Evolutionary conservation across 2,888 invertebrate genomes (phyloP), one percentile per base, ranked within the genome.

Genomic region (Phytoseiulus persimilis): DNA sequence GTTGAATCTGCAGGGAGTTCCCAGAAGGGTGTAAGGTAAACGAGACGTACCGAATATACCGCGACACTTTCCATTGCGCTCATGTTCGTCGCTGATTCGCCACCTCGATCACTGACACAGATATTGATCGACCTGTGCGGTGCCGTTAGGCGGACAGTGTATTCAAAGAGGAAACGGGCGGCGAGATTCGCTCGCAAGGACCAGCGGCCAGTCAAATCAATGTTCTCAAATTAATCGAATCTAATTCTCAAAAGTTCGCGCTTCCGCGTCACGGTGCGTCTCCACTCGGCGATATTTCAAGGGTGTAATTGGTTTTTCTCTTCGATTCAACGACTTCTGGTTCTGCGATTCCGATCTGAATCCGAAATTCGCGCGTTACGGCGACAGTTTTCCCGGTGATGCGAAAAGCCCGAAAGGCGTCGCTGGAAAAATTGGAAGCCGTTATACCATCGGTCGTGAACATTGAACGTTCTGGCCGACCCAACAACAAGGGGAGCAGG

Each of bases 21-120:
- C 65, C 65, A 65, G 65, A 65, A 65, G 65, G 65, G 65, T 65
- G 65, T 65, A 65, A 65, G 65, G 65, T 65, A 65, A 65, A 65
- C 65, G 65, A 65, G 65, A 65, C 5, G 65, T 65, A 65, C 65
- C 65, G 65, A 65, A 65, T 65, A 65, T 65, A 65, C 65, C 65
- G 18, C 65, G 65, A 65, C 65, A 65, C 65, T 65, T 65, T 65
- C 65, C 18, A 65, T 65, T 18, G 65, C 65, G 65, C 18, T 65
- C 65, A 39, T 39, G 39, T 39, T 39, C 9, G 39, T 39, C 9
- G 39, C 5, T 39, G 5, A 23, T 18, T 65, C 65, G 46, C 46
- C 46, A 46, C 46, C 46, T 46, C 46, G 46, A 65, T 65, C 65
- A 65, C 65, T 65, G 65, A 65, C 65, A 65, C 65, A 65, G 65